Base-by-base conservation (phyloP, 2,797 vertebrate species). In the Orestias chungarensis region DNA sequence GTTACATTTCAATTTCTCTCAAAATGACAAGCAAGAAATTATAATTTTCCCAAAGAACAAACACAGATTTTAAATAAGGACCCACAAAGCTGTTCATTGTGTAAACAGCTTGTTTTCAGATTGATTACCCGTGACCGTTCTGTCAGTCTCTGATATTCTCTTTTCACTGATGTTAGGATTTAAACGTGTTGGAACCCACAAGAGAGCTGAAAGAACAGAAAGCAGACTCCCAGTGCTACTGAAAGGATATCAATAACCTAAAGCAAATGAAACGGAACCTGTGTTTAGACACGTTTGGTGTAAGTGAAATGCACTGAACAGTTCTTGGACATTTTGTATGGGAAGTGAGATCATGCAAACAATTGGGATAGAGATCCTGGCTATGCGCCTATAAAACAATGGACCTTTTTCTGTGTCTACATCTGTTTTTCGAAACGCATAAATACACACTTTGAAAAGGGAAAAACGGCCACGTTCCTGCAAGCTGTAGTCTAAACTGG, bases 121-220 rank as follows among this genome's bases (percentile, higher is more conserved):
- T 43, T 8, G 35, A 55, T 40, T 54, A 38, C 49, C 49, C 18
- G 17, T 62, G 59, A 40, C 35, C 11, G 59, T 6, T 43, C 43
- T 23, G 49, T 42, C 66, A 68, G 49, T 54, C 33, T 68, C 35
- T 54, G 47, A 68, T 55, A 54, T 23, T 7, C 54, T 52, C 66
- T 1, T 9, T 27, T 54, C 25, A 6, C 49, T 54, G 66, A 38
- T 35, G 11, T 31, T 68, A 18, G 27, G 18, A 68, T 40, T 42
- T 52, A 29, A 27, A 44, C 64, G 46, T 14, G 46, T 29, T 50
- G 35, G n/a, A 38, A 62, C 11, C 20, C 59, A 25, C 20, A 62
- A 6, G 20, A 40, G 38, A n/a, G 14, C 59, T 62, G 33, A 8
- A 20, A n/a, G 33, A 17, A n/a, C 29, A 59, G 31, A 0, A 59